Conservation (phyloP, 2,888 invertebrate species). For the Pheosia tremula region DNA sequence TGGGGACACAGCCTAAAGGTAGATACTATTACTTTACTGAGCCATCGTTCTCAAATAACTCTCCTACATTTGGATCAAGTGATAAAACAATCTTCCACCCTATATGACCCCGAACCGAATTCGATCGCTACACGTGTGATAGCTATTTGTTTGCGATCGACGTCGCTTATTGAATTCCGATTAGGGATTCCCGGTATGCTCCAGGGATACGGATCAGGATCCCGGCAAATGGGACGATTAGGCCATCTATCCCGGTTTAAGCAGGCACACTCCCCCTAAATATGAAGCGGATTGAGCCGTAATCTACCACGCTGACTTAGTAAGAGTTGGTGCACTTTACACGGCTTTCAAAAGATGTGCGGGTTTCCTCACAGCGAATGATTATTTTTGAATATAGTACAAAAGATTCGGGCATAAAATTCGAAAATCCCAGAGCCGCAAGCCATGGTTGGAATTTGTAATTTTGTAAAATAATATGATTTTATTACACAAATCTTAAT, state of each 20-base stretch:
- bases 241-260: slow-evolving; percentile 61
- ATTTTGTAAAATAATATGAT: too few species aligned
- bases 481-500: too few species aligned
- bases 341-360: too few species aligned
- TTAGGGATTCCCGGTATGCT: slow-evolving; percentile 63
- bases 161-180: slow-evolving; percentile 62
- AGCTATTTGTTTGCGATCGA: slow-evolving; percentile 65
- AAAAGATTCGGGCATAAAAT: too few species aligned
- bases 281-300: too few species aligned
- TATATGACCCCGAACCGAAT: slow-evolving; percentile 34
- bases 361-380: too few species aligned
- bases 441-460: too few species aligned
- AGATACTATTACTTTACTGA: slow-evolving; percentile 6
- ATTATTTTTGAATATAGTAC: too few species aligned
- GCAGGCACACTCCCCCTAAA: slow-evolving; percentile 10
- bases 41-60: not conserved
- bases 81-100: slow-evolving; percentile 16
- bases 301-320: too few species aligned
- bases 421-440: too few species aligned
- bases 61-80: not conserved
- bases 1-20: too few species aligned
- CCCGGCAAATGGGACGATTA: slow-evolving; percentile 71
- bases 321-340: too few species aligned
- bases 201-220: slow-evolving; percentile 57
- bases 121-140: slow-evolving; percentile 47